Evolutionary conservation across 1,140 invertebrate species (phyloP).

Genomic region (Pentalonia nigronervosa): DNA sequence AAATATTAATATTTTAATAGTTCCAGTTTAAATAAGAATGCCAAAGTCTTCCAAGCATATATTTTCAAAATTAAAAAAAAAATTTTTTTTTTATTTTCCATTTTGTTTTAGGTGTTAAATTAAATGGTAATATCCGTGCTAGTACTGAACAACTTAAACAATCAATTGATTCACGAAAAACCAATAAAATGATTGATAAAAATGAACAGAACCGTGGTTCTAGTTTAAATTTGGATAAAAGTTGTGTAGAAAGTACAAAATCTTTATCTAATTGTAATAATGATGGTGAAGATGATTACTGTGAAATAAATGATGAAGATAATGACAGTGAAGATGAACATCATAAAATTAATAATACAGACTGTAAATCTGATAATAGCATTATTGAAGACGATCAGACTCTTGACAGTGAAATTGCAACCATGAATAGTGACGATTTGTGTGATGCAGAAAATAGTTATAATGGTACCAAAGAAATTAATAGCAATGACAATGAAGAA

Average conservation of each 20-base stretch:
- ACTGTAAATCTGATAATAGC: conserved; percentile 60
- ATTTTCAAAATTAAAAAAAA: background rate
- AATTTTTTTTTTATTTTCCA: conserved; percentile 10
- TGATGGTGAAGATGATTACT: conserved; percentile 57
- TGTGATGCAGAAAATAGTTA: background rate
- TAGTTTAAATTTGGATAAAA: conserved; percentile 43
- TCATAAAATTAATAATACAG: conserved; percentile 59
- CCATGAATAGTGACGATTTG: conserved; percentile 17
- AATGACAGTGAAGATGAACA: conserved; percentile 59
- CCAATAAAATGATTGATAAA: conserved; percentile 61
- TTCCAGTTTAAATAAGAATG: background rate
- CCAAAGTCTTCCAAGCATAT: background rate
- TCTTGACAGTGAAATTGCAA: conserved; percentile 32
- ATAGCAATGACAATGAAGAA: conserved; percentile 26
- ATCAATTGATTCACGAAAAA: conserved; percentile 63
- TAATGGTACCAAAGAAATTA: conserved; percentile 46
- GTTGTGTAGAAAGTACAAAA: background rate
- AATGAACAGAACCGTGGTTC: conserved; percentile 58
- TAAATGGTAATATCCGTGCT: conserved; percentile 62
- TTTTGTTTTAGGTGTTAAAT: conserved; percentile 42
- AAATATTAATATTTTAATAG: background rate
- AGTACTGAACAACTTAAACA: conserved; percentile 25
- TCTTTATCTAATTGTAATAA: conserved; percentile 53
- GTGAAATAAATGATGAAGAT: conserved; percentile 57
- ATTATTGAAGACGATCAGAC: conserved; percentile 58